These are phyloP conservation scores for Balanococcus diminutus DNA, from an alignment of 2,888 invertebrate species.

Conservation along the genomic window DNA sequence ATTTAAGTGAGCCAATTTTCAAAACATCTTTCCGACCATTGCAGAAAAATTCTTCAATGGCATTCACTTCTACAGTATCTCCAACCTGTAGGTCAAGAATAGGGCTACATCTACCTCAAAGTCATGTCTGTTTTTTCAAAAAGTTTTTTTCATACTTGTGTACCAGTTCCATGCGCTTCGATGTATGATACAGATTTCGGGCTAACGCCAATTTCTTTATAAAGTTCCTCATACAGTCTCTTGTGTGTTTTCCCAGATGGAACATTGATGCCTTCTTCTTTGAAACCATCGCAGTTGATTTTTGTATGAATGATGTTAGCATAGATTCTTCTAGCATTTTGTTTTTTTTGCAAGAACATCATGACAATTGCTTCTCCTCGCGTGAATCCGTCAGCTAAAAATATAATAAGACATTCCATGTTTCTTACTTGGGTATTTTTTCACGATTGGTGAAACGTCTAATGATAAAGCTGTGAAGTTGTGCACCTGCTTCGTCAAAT, in stretches of 20 bases:
- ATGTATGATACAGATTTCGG: conserved; percentile 57
- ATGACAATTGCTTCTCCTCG: conserved; percentile 63
- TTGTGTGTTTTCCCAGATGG: conserved; percentile 32
- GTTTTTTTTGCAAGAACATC: conserved; percentile 62
- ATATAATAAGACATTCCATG: no score
- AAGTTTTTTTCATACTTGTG: conserved; percentile 55
- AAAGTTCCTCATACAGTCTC: conserved; percentile 56
- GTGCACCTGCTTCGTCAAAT: no score
- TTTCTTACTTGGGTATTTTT: no score
- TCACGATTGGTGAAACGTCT: no score
- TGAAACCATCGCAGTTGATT: conserved; percentile 67
- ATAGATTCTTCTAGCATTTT: conserved; percentile 62
- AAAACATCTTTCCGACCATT: conserved; percentile 74
- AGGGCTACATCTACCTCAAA: neutral
- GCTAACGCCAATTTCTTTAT: conserved; percentile 55
- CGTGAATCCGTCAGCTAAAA: conserved; percentile 62
- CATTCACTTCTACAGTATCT: conserved; percentile 88
- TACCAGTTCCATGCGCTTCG: conserved; percentile 58
- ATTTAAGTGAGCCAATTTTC: conserved; percentile 88
- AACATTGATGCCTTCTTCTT: conserved; percentile 10
- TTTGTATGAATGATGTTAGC: conserved; percentile 61
- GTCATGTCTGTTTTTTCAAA: neutral
- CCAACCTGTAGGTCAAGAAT: conserved; percentile 67
- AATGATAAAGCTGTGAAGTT: no score
- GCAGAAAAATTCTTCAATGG: conserved; percentile 80